Conservation (phyloP, 2,113 vertebrate species). For the Nibea coibor region DNA sequence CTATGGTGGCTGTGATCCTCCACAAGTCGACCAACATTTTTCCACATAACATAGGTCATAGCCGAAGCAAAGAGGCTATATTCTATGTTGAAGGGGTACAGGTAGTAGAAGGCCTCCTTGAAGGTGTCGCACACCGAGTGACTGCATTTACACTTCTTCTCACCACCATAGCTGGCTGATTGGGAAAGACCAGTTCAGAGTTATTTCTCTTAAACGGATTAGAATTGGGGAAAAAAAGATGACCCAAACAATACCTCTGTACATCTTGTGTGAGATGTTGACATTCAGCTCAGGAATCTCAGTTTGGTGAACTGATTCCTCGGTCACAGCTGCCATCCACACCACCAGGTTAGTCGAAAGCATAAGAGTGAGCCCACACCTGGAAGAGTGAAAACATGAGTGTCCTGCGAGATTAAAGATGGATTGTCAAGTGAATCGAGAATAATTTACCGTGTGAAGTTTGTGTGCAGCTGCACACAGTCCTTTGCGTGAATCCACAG, state of each 20-base stretch:
- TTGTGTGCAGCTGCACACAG: constrained; percentile 89
- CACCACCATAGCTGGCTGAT: constrained; percentile 58
- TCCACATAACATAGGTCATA: constrained; percentile 96
- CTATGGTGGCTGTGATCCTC: constrained; percentile 77
- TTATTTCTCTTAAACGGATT: background rate
- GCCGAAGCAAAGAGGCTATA: constrained; percentile 95
- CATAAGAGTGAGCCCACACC: constrained; percentile 91
- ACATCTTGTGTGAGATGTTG: constrained; percentile 34
- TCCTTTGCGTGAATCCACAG: constrained; percentile 91
- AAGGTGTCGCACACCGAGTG: constrained; percentile 87
- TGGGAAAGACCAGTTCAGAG: constrained; percentile 8
- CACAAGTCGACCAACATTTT: constrained; percentile 89
- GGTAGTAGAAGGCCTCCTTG: constrained; percentile 89
- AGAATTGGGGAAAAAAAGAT: background rate
- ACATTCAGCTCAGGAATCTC: constrained; percentile 56
- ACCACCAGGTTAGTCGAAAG: constrained; percentile 91
- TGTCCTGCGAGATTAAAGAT: background rate
- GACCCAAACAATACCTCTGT: constrained; percentile 49
- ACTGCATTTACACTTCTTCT: constrained; percentile 82
- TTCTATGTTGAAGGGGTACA: constrained; percentile 96
- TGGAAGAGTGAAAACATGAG: constrained; percentile 53
- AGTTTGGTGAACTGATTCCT: constrained; percentile 91
- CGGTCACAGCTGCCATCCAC: constrained; percentile 93
- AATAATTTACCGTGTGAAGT: constrained; percentile 85
- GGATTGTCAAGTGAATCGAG: background rate